Evolutionary conservation across 2,888 invertebrate species (phyloP).

Genomic region (Lymantria dispar): DNA sequence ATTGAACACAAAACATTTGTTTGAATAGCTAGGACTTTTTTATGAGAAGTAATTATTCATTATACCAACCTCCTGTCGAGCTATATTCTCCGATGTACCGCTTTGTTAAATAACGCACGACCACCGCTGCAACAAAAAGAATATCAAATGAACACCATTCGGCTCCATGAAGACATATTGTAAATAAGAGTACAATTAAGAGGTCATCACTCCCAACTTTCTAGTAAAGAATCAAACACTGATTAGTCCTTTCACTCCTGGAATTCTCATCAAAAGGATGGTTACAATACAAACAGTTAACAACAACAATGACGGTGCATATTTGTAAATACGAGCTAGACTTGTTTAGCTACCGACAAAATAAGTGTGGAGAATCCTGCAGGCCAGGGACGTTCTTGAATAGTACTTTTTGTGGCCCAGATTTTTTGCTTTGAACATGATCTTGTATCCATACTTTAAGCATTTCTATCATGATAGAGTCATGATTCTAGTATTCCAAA

Average conservation of each 20-base stretch:
- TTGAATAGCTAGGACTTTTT: conserved; percentile 9
- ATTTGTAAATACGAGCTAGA: conserved; percentile 49
- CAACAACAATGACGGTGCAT: conserved; percentile 71
- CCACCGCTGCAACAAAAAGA: conserved; percentile 87
- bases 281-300: conserved; percentile 69
- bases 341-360: conserved; percentile 63
- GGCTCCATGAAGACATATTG: conserved; percentile 37
- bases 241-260: conserved; percentile 75
- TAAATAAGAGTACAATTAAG: conserved; percentile 51
- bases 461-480: no score
- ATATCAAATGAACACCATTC: conserved; percentile 36
- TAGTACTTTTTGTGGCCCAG: no score
- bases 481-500: no score
- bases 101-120: conserved; percentile 90
- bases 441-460: no score
- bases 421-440: no score
- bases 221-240: conserved; percentile 57
- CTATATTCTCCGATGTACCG: conserved; percentile 92
- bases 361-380: conserved; percentile 71
- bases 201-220: conserved; percentile 72
- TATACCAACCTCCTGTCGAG: conserved; percentile 88
- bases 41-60: conserved; percentile 18
- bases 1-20: neutral
- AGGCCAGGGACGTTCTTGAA: neutral
- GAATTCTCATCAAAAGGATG: conserved; percentile 59